Evolutionary conservation across 1,140 invertebrate species (phyloP).

Genomic region (Penaeus chinensis): DNA sequence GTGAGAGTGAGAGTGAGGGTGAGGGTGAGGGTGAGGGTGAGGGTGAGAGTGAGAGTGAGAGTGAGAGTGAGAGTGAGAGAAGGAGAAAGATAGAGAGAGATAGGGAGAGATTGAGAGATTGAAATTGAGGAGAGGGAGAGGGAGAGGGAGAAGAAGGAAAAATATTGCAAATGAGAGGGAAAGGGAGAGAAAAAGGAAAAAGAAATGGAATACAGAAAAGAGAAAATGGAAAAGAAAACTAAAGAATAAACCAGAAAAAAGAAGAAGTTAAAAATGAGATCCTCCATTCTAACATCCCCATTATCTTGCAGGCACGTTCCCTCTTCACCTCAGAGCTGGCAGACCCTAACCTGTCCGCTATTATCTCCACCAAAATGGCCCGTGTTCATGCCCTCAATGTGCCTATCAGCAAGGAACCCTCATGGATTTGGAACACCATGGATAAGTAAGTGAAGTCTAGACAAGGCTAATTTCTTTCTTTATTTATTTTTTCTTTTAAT

Average conservation of each 20-base stretch:
- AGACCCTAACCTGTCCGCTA: conserved; percentile 79
- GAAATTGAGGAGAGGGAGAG: neutral
- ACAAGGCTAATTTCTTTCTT: neutral
- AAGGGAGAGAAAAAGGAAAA: too few species aligned
- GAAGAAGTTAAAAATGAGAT: too few species aligned
- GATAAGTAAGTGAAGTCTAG: conserved; percentile 57
- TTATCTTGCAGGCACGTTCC: conserved; percentile 79
- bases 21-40: too few species aligned
- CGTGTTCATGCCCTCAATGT: conserved; percentile 91
- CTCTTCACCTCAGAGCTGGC: conserved; percentile 82
- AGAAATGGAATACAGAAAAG: too few species aligned
- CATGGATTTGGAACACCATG: conserved; percentile 93
- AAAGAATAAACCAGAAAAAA: too few species aligned
- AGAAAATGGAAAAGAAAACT: too few species aligned
- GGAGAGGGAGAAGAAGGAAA: neutral
- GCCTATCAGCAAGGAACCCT: conserved; percentile 92
- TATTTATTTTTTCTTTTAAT: neutral
- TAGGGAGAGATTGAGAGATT: too few species aligned
- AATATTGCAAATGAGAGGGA: neutral
- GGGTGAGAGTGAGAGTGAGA: too few species aligned
- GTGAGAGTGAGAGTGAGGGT: too few species aligned
- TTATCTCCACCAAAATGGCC: conserved; percentile 92
- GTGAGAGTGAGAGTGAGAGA: too few species aligned
- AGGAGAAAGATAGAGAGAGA: too few species aligned
- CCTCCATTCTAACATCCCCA: neutral